Evolutionary conservation across 2,888 invertebrate species (phyloP).

Genomic region (Apamea epomidion): DNA sequence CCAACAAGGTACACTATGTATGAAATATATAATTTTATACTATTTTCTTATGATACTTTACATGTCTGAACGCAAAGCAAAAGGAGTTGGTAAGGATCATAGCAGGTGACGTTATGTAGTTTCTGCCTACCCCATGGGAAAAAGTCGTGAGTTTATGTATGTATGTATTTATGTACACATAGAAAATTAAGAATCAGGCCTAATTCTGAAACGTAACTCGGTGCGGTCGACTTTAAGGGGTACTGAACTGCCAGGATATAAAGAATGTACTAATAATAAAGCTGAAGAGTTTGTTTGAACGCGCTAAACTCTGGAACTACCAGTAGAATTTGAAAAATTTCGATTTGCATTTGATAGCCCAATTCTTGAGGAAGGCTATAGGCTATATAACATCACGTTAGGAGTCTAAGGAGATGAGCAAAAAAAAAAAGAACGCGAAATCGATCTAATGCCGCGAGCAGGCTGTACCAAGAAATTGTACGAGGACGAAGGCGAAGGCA

Average conservation of each 20-base stretch:
- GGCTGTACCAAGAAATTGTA: no score
- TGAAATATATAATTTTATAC: conserved; percentile 8
- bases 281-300: neutral
- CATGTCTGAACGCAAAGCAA: neutral
- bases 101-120: neutral
- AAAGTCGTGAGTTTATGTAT: neutral
- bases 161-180: neutral
- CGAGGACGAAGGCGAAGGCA: no score
- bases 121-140: neutral
- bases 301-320: neutral
- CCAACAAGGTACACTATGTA: conserved; percentile 90
- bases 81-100: neutral
- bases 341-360: no score
- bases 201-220: neutral
- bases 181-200: neutral
- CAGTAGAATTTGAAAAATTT: neutral
- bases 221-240: neutral
- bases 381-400: no score
- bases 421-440: neutral
- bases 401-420: neutral
- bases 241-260: neutral
- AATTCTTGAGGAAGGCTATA: no score
- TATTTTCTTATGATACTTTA: neutral
- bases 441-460: neutral
- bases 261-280: neutral